These are phyloP conservation scores for Sylvia borin DNA, from an alignment of 2,797 vertebrate genomes.

Conservation along the genomic window DNA sequence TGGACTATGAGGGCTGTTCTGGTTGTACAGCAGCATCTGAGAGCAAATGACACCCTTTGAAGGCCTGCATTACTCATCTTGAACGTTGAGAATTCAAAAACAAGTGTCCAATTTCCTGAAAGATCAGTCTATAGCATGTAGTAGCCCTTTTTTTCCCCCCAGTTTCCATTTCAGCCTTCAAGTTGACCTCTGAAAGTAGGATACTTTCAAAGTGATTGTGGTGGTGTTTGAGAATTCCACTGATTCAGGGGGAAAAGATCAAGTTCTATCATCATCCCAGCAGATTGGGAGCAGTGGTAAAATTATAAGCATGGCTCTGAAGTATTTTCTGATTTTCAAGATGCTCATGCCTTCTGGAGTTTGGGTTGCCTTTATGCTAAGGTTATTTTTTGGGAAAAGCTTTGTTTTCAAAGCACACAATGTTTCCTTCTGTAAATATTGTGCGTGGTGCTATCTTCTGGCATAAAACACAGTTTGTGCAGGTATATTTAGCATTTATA, in stretches of 20 bases:
- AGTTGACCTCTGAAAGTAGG: not conserved
- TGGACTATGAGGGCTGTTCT: not conserved
- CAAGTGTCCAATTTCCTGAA: not conserved
- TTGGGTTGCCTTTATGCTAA: not conserved
- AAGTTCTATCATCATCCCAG: not conserved
- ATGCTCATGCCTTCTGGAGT: not conserved
- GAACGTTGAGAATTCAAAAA: not conserved
- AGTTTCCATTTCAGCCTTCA: not conserved
- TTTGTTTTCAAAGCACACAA: not conserved
- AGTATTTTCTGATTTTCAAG: not conserved
- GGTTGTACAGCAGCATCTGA: not conserved
- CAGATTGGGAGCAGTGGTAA: not conserved
- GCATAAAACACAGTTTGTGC: not conserved
- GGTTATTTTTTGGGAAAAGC: not conserved
- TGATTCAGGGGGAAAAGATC: not conserved
- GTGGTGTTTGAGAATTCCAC: not conserved
- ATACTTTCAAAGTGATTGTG: not conserved
- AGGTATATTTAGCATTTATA: not conserved
- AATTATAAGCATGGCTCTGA: not conserved
- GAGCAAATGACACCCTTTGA: not conserved
- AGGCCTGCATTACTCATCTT: not conserved
- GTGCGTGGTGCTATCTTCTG: not conserved
- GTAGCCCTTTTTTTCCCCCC: not conserved
- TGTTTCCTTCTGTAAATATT: constrained; percentile 4
- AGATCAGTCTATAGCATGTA: not conserved